Conservation (phyloP, 2,888 invertebrate genomes). For the Herminia tarsipennalis region DNA sequence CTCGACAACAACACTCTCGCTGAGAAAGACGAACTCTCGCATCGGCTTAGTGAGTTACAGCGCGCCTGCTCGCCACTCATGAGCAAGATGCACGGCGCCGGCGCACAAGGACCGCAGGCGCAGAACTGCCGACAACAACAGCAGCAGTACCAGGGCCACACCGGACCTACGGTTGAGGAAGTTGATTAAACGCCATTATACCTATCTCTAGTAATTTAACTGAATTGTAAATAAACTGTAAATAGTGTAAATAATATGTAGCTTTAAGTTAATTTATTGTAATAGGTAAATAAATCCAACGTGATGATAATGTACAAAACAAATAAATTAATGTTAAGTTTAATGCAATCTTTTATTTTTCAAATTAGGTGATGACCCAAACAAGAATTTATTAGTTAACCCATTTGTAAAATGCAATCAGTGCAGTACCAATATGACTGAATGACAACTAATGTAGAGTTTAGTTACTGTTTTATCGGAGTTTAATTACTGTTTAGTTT, state of each 20-base stretch:
- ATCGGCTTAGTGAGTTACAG: slow-evolving; percentile 86
- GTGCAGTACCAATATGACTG: too few species aligned
- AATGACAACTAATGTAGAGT: too few species aligned
- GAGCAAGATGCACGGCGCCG: slow-evolving; percentile 86
- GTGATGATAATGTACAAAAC: slow-evolving; percentile 16
- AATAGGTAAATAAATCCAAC: slow-evolving; percentile 4
- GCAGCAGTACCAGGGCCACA: slow-evolving; percentile 40
- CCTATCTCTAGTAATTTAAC: slow-evolving; percentile 13
- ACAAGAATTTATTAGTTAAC: too few species aligned
- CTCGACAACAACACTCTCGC: slow-evolving; percentile 88
- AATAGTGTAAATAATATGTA: slow-evolving; percentile 18
- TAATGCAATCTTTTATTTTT: too few species aligned
- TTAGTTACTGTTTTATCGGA: too few species aligned
- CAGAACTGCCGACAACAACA: slow-evolving; percentile 33
- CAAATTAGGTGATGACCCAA: too few species aligned
- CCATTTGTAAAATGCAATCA: too few species aligned
- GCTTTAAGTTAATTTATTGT: slow-evolving; percentile 33
- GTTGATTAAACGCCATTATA: slow-evolving; percentile 51
- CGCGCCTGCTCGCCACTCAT: slow-evolving; percentile 84
- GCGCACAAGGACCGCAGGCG: slow-evolving; percentile 43
- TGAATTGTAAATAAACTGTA: background rate
- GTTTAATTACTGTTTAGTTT: too few species aligned
- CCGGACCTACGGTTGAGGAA: slow-evolving; percentile 66
- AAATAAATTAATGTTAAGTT: too few species aligned
- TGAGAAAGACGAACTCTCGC: slow-evolving; percentile 87